Percentiles rank a stretch among this genome's conserved stretches.
Conservation (phyloP, 2,888 invertebrate genomes). For the Gerris lacustris region DNA sequence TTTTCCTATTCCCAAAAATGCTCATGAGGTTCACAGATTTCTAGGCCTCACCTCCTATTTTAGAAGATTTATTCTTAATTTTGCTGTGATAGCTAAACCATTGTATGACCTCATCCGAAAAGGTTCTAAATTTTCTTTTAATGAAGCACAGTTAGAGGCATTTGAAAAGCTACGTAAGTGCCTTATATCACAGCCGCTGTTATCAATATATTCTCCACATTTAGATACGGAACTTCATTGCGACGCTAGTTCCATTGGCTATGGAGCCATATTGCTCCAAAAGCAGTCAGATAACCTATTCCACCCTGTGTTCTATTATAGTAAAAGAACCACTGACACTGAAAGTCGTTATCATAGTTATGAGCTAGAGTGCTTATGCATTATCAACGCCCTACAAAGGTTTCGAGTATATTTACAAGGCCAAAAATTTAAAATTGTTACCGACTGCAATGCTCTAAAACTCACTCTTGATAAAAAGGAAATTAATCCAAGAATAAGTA, state of each 20-base stretch:
- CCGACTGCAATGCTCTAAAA: slow-evolving; percentile 12
- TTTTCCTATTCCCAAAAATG: slow-evolving; percentile 29
- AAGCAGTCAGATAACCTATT: not conserved
- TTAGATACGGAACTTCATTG: slow-evolving; percentile 28
- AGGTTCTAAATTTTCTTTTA: slow-evolving; percentile 29
- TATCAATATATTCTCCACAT: slow-evolving; percentile 29
- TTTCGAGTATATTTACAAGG: slow-evolving; percentile 12
- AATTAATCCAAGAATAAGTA: slow-evolving; percentile 32
- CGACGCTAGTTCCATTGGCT: slow-evolving; percentile 13
- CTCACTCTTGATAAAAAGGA: slow-evolving; percentile 30
- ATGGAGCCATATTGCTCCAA: slow-evolving; percentile 12
- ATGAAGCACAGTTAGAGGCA: slow-evolving; percentile 24
- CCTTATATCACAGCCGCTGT: slow-evolving; percentile 24
- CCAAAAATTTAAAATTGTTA: slow-evolving; percentile 8
- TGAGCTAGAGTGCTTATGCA: slow-evolving; percentile 9
- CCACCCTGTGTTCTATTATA: slow-evolving; percentile 14
- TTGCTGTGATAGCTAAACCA: slow-evolving; percentile 30
- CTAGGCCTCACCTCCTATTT: slow-evolving; percentile 32
- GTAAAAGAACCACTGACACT: slow-evolving; percentile 8
- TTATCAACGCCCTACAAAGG: slow-evolving; percentile 7
- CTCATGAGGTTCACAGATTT: slow-evolving; percentile 29
- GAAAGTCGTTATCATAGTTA: slow-evolving; percentile 13
- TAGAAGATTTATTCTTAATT: slow-evolving; percentile 30
- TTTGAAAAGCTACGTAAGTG: slow-evolving; percentile 29
- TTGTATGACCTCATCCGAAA: slow-evolving; percentile 32